Conservation (phyloP, 2,888 invertebrate species). For the Eustalomyia histrio region DNA sequence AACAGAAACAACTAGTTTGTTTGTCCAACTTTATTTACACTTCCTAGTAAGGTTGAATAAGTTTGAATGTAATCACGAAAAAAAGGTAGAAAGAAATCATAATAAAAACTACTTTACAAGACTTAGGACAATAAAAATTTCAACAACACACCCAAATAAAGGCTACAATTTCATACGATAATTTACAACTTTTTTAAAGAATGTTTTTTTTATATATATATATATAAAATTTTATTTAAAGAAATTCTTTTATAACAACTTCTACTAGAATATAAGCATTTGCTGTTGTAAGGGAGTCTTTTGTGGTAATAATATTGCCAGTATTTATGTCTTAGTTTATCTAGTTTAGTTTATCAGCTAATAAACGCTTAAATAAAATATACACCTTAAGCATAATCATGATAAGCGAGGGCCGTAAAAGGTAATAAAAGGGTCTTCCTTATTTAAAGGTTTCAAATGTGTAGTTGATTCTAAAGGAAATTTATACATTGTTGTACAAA, state of each 20-base stretch:
- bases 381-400: slow-evolving; percentile 57
- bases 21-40: slow-evolving; percentile 54
- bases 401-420: slow-evolving; percentile 41
- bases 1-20: slow-evolving; percentile 10
- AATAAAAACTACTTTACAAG: slow-evolving; percentile 54
- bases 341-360: slow-evolving; percentile 64
- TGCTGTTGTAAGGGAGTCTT: not conserved
- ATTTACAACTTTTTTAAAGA: slow-evolving; percentile 32
- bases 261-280: not conserved
- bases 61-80: not conserved
- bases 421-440: slow-evolving; percentile 2
- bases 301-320: slow-evolving; percentile 7
- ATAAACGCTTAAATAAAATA: slow-evolving; percentile 59
- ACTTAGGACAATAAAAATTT: slow-evolving; percentile 56
- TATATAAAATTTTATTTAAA: not conserved
- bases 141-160: slow-evolving; percentile 62
- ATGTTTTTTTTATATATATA: no score
- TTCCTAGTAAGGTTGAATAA: slow-evolving; percentile 45
- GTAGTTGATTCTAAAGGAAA: no score
- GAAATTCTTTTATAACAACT: slow-evolving; percentile 14
- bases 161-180: slow-evolving; percentile 46
- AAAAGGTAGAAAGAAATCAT: slow-evolving; percentile 44
- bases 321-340: slow-evolving; percentile 51
- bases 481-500: no score
- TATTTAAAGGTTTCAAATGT: not conserved